Conservation (phyloP, 2,888 invertebrate species). For the Venustoraphidia nigricollis region DNA sequence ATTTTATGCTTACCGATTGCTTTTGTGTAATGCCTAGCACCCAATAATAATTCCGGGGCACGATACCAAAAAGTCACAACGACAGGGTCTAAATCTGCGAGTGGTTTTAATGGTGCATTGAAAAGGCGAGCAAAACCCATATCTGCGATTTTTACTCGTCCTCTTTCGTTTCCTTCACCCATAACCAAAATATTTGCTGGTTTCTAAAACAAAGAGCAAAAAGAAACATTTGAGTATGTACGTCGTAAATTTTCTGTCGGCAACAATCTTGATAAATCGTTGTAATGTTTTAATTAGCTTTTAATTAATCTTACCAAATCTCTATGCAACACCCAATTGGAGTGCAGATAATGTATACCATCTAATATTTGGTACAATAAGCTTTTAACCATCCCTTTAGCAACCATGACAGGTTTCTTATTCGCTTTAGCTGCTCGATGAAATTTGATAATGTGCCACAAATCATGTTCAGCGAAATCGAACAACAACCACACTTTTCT, state of each 20-base stretch:
- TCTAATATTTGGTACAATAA: constrained; percentile 94
- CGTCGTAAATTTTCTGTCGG: too few relatives aligned
- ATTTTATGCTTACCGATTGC: constrained; percentile 58
- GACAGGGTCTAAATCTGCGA: constrained; percentile 97
- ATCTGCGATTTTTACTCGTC: constrained; percentile 95
- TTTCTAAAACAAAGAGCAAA: constrained; percentile 42
- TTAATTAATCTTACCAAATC: constrained; percentile 55
- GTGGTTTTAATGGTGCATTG: constrained; percentile 91
- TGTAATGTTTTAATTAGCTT: constrained; percentile 9
- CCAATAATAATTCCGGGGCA: constrained; percentile 87
- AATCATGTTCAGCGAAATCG: constrained; percentile 97
- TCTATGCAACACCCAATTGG: constrained; percentile 97
- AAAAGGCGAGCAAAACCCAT: constrained; percentile 98
- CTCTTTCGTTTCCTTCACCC: constrained; percentile 96
- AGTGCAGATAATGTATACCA: constrained; percentile 97
- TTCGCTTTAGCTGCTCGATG: constrained; percentile 95
- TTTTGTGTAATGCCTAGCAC: constrained; percentile 94
- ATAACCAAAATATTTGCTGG: constrained; percentile 98
- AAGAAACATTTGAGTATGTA: too few relatives aligned
- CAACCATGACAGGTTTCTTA: constrained; percentile 90
- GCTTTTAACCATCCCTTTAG: constrained; percentile 96
- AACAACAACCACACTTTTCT: constrained; percentile 94
- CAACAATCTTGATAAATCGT: too few relatives aligned
- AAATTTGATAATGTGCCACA: constrained; percentile 99
- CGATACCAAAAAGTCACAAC: constrained; percentile 99